These are phyloP conservation scores for Lepidurus couesii DNA, from an alignment of 1,140 invertebrate species.

Conservation along the genomic window DNA sequence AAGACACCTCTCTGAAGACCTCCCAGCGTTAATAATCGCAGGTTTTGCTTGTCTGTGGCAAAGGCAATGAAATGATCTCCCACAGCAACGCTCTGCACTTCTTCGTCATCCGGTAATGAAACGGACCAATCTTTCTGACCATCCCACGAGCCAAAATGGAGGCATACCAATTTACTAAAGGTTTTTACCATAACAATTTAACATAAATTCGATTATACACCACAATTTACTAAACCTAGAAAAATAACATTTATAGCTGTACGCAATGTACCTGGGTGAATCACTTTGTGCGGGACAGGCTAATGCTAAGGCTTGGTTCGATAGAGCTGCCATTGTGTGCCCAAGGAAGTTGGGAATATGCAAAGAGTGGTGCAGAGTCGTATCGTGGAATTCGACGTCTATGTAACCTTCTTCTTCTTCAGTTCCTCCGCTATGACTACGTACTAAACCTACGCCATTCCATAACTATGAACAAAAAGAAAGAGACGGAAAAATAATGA, in stretches of 20 bases:
- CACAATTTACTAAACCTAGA: slow-evolving; percentile 34
- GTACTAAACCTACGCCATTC: slow-evolving; percentile 78
- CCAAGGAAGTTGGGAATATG: slow-evolving; percentile 74
- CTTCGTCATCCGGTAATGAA: slow-evolving; percentile 68
- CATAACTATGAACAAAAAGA: slow-evolving; percentile 54
- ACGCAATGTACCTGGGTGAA: slow-evolving; percentile 47
- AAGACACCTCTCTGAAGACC: slow-evolving; percentile 79
- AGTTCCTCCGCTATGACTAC: slow-evolving; percentile 62
- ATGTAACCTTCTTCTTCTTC: slow-evolving; percentile 66
- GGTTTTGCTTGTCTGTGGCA: slow-evolving; percentile 62
- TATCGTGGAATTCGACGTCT: slow-evolving; percentile 92
- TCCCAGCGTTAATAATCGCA: slow-evolving; percentile 75
- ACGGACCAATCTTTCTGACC: slow-evolving; percentile 83
- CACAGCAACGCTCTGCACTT: slow-evolving; percentile 62
- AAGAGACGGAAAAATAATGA: background rate
- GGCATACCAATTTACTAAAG: slow-evolving; percentile 63
- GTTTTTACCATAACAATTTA: slow-evolving; percentile 24
- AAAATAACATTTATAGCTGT: slow-evolving; percentile 23
- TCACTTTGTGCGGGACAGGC: slow-evolving; percentile 59
- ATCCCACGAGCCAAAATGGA: slow-evolving; percentile 66
- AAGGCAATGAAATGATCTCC: slow-evolving; percentile 69
- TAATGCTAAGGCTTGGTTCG: slow-evolving; percentile 66
- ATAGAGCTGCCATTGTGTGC: slow-evolving; percentile 77
- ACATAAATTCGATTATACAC: slow-evolving; percentile 3
- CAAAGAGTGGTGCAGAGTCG: slow-evolving; percentile 78